Evolutionary conservation across 2,888 invertebrate species (phyloP), one percentile per base, ranked within the genome.

Genomic region (Tipula confusa): DNA sequence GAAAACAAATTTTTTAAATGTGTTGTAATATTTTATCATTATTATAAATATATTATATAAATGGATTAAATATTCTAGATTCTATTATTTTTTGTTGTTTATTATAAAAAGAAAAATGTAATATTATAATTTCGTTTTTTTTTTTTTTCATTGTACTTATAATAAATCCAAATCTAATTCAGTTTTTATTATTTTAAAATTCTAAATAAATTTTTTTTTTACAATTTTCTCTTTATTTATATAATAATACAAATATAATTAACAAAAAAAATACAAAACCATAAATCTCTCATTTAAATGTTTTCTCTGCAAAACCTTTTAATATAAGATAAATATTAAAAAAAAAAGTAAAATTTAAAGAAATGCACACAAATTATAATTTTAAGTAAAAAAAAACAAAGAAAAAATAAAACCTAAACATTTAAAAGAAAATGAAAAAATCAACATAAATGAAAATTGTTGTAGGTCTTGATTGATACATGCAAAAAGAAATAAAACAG

Each of bases 281-380:
- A 64, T 64, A 64, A 64, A 64, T 24, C 24, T 24, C 24, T 64
- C 64, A 64, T 64, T 64, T 64, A 9, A 64, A 24, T 64, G 64
- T 64, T 24, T 64, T 64, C 64, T 64, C 24, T 64, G 64, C 64
- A 64, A 64, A 64, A 64, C 18, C 24, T 64, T 64, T 64, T 64
- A 64, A 64, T 64, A 64, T 9, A 64, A 64, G 24, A 48, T 18
- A 15, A 48, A 18, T 48, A 48, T 48, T 48, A 48, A 48, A 48
- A 48, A 48, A 5, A 48, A 33, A 33, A n/a, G n/a, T 38, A 38
- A 11, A 43, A 24, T 64, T n/a, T 64, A 64, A 64, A 24, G 24
- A 64, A 64, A 24, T 64, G 64, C 64, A 64, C 64, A 64, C 64
- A 64, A 64, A 64, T 64, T 64, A 64, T 64, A 64, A 64, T 64